Base-by-base conservation (phyloP, 2,113 vertebrate species). In the Motacilla alba region DNA sequence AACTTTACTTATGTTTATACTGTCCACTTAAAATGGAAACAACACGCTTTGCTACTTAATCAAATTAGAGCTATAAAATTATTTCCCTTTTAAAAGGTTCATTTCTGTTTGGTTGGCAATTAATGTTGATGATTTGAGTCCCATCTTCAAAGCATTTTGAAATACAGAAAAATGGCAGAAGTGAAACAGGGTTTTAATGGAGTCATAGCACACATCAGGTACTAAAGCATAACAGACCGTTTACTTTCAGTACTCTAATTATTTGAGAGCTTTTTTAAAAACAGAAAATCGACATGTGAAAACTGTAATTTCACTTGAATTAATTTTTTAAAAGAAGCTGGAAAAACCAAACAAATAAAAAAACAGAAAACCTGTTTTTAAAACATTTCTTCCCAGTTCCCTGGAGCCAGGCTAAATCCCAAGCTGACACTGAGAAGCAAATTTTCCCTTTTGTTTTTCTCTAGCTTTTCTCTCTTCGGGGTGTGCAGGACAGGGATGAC, bases 221-320 rank as follows among this genome's bases (percentile, higher is more conserved):
- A 98, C 98, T 98, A 97, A 97, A 97, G 97, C 97, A 77, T 87
- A 97, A 98, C 91, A 97, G 96, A 82, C 83, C 98, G 96, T 98
- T 98, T 98, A 97, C 96, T 96, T 75, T 95, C 90, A 94, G 75
- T 46, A 55, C 56, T 35, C 78, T 97, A 98, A 98, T 98, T 97
- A 98, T 96, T 98, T 97, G 95, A 98, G 97, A 98, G 98, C 98
- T 98, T 97, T 97, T 95, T 77, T 47, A 41, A 62, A 91, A 78
- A 74, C 37, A 53, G 64, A 56, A 50, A 77, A 83, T 4, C 0
- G 5, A 66, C 64, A 83, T 50, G 74, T 43, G 83, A 95, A 91
- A 92, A 84, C 55, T 60, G 64, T 60, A 39, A 94, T 94, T 95
- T 91, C 5, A 66, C 59, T 92, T 79, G 30, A 74, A 90, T 70